Evolutionary conservation across 2,797 vertebrate genomes (phyloP).

Genomic region (Coluber constrictor): DNA sequence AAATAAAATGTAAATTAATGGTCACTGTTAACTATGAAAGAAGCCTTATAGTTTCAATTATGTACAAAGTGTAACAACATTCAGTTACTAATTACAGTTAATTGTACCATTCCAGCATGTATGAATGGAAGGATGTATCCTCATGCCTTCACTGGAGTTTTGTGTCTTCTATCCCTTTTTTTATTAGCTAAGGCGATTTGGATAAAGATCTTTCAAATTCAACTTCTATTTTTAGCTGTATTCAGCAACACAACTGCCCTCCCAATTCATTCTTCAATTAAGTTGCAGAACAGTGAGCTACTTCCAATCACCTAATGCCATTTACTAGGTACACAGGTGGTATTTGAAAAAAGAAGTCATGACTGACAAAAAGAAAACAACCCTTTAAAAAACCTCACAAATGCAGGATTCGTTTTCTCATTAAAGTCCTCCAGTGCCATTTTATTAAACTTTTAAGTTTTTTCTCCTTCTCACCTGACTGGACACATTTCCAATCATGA

Average conservation of each 20-base stretch:
- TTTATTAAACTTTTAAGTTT: not conserved
- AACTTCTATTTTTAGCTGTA: not conserved
- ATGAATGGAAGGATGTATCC: not conserved
- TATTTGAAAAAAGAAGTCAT: not conserved
- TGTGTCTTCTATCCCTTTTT: not conserved
- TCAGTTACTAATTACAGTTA: not conserved
- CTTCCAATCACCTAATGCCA: not conserved
- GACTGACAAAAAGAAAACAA: not conserved
- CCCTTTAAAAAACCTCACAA: too few species aligned
- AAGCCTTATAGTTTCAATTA: not conserved
- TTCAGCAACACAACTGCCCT: not conserved
- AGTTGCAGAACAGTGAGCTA: not conserved
- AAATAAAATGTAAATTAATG: not conserved
- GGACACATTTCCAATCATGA: conserved; percentile 45
- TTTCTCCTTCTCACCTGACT: conserved; percentile 58
- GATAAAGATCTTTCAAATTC: not conserved
- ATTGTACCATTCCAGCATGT: not conserved
- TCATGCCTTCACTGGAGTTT: not conserved
- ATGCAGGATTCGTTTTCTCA: not conserved
- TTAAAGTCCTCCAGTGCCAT: not conserved
- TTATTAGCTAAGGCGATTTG: not conserved
- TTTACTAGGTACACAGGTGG: not conserved
- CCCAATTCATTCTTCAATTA: not conserved
- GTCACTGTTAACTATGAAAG: not conserved
- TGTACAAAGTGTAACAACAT: not conserved